phyloP scores from a whole-genome alignment of 2,797 vertebrate species.

The Neopelma chrysocephalum region DNA sequence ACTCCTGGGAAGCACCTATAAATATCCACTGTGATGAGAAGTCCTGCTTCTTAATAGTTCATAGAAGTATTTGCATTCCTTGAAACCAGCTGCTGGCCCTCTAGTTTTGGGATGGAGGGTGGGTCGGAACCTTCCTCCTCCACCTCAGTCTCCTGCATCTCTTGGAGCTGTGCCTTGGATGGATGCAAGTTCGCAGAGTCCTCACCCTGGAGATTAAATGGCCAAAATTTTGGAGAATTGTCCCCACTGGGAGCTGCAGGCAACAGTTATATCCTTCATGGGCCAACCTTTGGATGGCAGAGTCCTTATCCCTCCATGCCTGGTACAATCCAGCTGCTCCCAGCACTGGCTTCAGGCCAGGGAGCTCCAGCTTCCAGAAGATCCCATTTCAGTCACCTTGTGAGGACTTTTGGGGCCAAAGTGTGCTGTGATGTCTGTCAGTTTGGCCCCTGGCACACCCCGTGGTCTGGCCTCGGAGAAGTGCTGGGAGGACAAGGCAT shows the following conservation, averaged over 20 bases:
- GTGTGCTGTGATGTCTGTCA: neutral
- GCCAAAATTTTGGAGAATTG: neutral
- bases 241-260: neutral
- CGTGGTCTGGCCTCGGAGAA: neutral
- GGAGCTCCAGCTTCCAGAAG: neutral
- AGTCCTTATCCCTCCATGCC: neutral
- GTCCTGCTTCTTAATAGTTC: neutral
- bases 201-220: neutral
- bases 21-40: neutral
- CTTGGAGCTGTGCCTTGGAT: neutral
- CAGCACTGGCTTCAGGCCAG: neutral
- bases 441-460: neutral
- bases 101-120: neutral
- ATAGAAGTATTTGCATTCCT: neutral
- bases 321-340: neutral
- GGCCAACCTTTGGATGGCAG: neutral
- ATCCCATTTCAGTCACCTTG: neutral
- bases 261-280: rapidly evolving
- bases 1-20: neutral
- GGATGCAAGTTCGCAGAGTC: neutral
- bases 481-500: neutral
- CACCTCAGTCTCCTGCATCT: neutral
- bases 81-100: neutral
- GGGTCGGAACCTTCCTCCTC: neutral
- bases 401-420: neutral